Evolutionary conservation across 2,113 vertebrate genomes (phyloP).

Genomic region (Anas platyrhynchos): DNA sequence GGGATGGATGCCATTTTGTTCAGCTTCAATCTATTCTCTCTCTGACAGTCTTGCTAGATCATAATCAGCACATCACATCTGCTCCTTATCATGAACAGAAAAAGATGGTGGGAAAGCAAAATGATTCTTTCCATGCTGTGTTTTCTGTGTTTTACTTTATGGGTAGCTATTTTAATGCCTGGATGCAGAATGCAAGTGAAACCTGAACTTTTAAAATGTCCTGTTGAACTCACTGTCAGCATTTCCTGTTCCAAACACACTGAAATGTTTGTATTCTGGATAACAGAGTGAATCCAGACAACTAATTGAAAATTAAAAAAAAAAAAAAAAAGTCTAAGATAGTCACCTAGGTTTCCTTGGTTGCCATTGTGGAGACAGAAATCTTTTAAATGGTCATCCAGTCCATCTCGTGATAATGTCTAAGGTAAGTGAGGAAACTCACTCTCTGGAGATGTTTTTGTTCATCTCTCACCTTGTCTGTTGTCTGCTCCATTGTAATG

Average conservation of each 20-base stretch:
- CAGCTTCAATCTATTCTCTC: background rate
- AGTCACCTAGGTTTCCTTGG: background rate
- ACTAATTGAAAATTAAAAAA: background rate
- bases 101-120: slow-evolving; percentile 17
- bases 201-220: background rate
- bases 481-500: background rate
- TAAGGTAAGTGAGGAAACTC: background rate
- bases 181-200: background rate
- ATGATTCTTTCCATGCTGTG: background rate
- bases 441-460: background rate
- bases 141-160: slow-evolving; percentile 15
- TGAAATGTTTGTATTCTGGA: background rate
- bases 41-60: background rate
- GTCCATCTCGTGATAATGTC: background rate
- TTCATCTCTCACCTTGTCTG: background rate
- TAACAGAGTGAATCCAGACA: background rate
- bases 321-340: background rate
- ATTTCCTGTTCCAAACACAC: background rate
- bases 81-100: slow-evolving; percentile 9
- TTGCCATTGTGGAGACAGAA: background rate
- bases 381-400: background rate
- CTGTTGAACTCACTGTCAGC: background rate
- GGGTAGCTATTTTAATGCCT: background rate
- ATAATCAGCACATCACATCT: slow-evolving; percentile 39
- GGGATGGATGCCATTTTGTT: background rate